Percentiles rank a stretch among this genome's conserved stretches.
Evolutionary conservation across 2,888 invertebrate genomes (phyloP).

Genomic region (Polydrusus tereticollis): DNA sequence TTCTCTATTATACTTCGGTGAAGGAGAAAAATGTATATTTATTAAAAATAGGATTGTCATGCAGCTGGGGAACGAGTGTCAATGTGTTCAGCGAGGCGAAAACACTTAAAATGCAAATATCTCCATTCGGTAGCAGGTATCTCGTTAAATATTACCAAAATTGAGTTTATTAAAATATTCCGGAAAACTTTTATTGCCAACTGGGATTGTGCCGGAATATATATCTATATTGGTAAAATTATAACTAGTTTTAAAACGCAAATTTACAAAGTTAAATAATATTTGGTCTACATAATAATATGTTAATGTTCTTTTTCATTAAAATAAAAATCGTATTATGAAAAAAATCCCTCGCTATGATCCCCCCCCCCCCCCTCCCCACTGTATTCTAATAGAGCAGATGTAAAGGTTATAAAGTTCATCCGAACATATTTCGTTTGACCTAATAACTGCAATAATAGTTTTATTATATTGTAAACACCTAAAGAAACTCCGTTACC

Average conservation of each 20-base stretch:
- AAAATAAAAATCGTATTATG: no score
- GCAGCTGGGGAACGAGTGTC: conserved; percentile 28
- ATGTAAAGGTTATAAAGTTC: no score
- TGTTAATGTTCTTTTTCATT: neutral
- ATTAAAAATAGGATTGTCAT: conserved; percentile 20
- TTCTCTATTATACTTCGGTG: neutral
- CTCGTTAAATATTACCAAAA: conserved; percentile 39
- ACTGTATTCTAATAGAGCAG: no score
- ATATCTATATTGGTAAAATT: neutral
- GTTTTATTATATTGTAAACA: no score
- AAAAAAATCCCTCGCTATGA: no score
- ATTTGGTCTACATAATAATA: neutral
- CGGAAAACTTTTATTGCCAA: conserved; percentile 18
- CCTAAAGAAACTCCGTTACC: no score
- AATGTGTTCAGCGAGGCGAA: conserved; percentile 58
- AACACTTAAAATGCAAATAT: conserved; percentile 68
- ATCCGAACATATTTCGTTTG: no score
- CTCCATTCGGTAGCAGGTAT: conserved; percentile 58
- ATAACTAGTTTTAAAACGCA: neutral
- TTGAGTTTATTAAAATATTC: conserved; percentile 36
- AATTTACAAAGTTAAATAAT: neutral
- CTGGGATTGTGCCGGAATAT: conserved; percentile 8
- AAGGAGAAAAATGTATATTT: conserved; percentile 17
- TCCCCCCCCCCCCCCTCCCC: no score
- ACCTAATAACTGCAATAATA: no score